These are phyloP conservation scores for Nephrotoma flavescens DNA, from an alignment of 2,888 invertebrate genomes.

Conservation along the genomic window DNA sequence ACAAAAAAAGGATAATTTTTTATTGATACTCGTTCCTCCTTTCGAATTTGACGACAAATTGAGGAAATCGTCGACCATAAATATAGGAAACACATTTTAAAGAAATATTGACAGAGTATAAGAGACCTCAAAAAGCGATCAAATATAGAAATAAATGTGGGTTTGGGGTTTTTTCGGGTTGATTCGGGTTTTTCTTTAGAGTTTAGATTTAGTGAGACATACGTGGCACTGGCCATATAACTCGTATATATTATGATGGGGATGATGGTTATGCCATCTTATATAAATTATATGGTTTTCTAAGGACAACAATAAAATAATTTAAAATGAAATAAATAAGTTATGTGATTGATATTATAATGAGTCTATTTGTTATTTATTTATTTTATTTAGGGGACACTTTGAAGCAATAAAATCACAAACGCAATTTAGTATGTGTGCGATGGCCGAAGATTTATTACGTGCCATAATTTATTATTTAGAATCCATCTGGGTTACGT, in stretches of 20 bases:
- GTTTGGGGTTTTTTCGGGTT: background rate
- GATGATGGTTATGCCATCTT: background rate
- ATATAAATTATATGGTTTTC: background rate
- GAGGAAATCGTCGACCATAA: background rate
- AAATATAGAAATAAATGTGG: background rate
- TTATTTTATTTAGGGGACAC: background rate
- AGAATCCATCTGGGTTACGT: background rate
- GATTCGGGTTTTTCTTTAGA: background rate
- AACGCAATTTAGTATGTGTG: background rate
- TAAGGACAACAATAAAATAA: background rate
- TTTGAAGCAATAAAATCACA: background rate
- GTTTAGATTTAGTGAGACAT: background rate
- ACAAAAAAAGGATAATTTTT: background rate
- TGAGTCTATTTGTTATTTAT: background rate
- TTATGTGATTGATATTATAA: background rate
- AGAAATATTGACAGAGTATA: background rate
- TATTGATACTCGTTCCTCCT: background rate
- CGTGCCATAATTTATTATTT: background rate
- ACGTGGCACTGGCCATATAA: background rate
- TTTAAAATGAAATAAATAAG: background rate
- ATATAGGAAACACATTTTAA: background rate
- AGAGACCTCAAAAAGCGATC: background rate
- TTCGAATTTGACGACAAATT: background rate
- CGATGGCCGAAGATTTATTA: background rate
- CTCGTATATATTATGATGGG: background rate